These are phyloP conservation scores for Sylvia borin DNA, from an alignment of 2,797 vertebrate genomes.

Conservation along the genomic window DNA sequence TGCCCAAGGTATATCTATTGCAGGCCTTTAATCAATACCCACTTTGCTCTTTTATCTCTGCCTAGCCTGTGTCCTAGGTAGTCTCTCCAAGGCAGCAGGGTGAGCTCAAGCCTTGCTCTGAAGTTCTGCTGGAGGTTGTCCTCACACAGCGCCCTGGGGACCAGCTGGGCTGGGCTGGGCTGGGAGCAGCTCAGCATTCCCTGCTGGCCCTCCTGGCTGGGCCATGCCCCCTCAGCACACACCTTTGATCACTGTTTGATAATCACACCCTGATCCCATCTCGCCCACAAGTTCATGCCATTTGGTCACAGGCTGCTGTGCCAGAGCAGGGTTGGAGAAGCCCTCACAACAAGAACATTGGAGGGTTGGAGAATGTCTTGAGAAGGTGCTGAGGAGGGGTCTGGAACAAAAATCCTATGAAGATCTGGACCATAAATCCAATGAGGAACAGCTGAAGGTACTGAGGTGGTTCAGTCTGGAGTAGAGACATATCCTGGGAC, in stretches of 20 bases:
- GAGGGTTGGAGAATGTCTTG: not conserved
- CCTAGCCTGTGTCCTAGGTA: not conserved
- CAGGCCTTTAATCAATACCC: not conserved
- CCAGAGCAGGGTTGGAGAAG: not conserved
- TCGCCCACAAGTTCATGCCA: accelerated
- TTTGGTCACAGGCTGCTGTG: accelerated
- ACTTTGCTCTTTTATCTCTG: not conserved
- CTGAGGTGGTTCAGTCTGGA: not conserved
- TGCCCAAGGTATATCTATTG: not conserved
- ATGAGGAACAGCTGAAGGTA: not conserved
- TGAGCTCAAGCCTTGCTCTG: not conserved
- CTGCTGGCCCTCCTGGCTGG: not conserved
- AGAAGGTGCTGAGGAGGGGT: not conserved
- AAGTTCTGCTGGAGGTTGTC: not conserved
- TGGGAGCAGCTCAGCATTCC: not conserved
- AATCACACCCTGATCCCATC: not conserved
- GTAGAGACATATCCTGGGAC: not conserved
- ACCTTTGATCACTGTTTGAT: not conserved
- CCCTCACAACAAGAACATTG: not conserved
- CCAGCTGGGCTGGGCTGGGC: not conserved
- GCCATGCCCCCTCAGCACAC: not conserved
- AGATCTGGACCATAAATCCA: not conserved
- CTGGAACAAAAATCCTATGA: not conserved
- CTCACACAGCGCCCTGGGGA: not conserved
- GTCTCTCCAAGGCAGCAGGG: not conserved